Base-by-base conservation (phyloP, 2,113 vertebrate genomes). In the Gadus chalcogrammus region DNA sequence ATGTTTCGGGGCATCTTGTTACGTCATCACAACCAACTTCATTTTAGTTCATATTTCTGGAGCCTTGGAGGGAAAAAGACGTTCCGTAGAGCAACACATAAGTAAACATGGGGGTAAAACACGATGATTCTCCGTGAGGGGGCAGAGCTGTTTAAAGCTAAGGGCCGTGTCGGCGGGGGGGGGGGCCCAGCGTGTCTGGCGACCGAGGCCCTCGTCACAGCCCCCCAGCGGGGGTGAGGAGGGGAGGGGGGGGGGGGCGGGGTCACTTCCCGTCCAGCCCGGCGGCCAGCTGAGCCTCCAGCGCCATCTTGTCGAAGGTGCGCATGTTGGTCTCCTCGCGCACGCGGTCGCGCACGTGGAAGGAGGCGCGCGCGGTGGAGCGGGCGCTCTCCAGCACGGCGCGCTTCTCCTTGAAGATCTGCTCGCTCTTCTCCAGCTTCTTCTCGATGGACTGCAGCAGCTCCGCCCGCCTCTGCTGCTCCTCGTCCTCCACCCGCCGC, bases 231-330 rank as follows among this genome's bases (percentile, higher is more conserved):
- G n/a, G n/a, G n/a, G n/a, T n/a, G n/a, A n/a, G n/a, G n/a, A n/a
- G n/a, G n/a, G n/a, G n/a, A n/a, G n/a, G n/a, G n/a, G n/a, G n/a
- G 7, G 42, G 9, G 6, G 3, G 42, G 42, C 0, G 42, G 42
- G 61, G 72, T 94, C 91, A 97, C 77, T 98, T 98, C 68, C 96
- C 95, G 81, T 94, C 92, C 71, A 99, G 89, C 69, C 88, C 93
- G 82, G 96, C 95, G 52, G 96, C 94, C 24, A 99, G 88, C 76
- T 97, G 94, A 61, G 97, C 97, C 76, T 99, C 97, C 1, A 95
- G 91, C 20, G 92, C 97, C 97, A 99, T 99, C 73, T 96, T 97
- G 79, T 99, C 97, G 72, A 99, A 99, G 0, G 97, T 98, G 31
- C 97, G 95, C 68, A 72, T 85, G 84, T 99, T 98, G 0, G 95